phyloP scores from a whole-genome alignment of 2,113 vertebrate genomes.

The Stegastes partitus region DNA sequence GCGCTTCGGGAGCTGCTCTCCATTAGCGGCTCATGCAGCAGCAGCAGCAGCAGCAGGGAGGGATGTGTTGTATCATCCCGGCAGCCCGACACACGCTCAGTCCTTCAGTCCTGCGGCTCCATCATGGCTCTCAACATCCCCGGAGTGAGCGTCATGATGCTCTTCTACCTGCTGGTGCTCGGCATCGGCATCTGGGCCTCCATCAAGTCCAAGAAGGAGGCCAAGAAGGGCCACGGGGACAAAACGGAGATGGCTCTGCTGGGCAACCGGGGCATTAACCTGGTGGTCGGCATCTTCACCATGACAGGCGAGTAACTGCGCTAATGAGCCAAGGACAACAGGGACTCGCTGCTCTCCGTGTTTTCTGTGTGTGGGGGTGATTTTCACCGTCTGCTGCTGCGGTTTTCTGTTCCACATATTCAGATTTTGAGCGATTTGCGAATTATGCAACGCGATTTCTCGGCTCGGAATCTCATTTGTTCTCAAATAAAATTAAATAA shows the following conservation, averaged over 20 bases:
- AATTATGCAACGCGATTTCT: too few species aligned
- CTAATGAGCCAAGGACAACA: neutral
- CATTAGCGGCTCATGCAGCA: neutral
- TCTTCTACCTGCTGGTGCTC: constrained; percentile 62
- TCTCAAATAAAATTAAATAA: too few species aligned
- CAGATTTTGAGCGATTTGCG: too few species aligned
- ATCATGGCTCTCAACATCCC: constrained; percentile 53
- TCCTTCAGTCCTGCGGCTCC: neutral
- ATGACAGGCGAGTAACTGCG: constrained; percentile 49
- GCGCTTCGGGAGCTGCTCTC: neutral
- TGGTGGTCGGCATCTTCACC: constrained; percentile 58
- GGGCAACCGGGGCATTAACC: constrained; percentile 43
- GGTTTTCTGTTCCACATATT: too few species aligned
- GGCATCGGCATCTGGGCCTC: constrained; percentile 66
- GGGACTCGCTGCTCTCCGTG: neutral
- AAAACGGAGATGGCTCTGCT: constrained; percentile 47
- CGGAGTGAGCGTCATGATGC: constrained; percentile 35
- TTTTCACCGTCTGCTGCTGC: too few species aligned
- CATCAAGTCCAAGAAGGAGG: constrained; percentile 47
- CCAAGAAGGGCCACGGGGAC: constrained; percentile 14
- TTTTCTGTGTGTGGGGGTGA: too few species aligned
- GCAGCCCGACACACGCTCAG: constrained; percentile 18
- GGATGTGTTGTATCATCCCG: constrained; percentile 23
- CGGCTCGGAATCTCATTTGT: too few species aligned
- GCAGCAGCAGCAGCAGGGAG: constrained; percentile 15